Base-by-base conservation (phyloP, 64 coral and sea anemone genomes). In the Pocillopora damicornis region DNA sequence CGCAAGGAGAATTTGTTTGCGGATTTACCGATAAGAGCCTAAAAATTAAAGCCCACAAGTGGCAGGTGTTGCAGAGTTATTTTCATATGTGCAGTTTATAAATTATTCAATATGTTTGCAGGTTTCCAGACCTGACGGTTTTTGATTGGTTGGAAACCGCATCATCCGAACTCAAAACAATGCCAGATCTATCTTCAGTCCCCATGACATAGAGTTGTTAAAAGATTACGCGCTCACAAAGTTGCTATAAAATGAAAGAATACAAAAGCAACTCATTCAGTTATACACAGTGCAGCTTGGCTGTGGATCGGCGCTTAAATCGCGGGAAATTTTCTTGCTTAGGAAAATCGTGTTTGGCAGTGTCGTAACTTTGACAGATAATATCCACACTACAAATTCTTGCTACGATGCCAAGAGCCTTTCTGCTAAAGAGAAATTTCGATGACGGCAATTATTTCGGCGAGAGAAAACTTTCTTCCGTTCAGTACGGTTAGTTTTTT, bases 11-110 rank as follows among this genome's bases (percentile, higher is more conserved):
- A 77, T 83, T 90, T 90, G 76, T 87, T 35, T 56, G 73, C 76
- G 75, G 86, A 87, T 80, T 79, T 77, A 30, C 7, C 25, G 74
- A 74, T 76, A 87, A 79, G 71, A 89, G 37, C 83, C 82, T 56
- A 75, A 84, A 92, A 92, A 92, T 92, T 71, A 74, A 87, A 73
- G 68, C 76, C 38, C 18, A 45, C n/a, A 60, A 63, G 42, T 59
- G 37, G 90, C 90, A 92, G 90, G 82, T 92, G 90, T 76, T 78
- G 59, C 35, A 37, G 63, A 78, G 90, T 86, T 92, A 87, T 92
- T 92, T 87, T 92, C 90, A 92, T 92, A 92, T 92, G 90, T 92
- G 77, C 90, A 92, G 90, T 92, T 75, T 86, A 92, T 92, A 86
- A 92, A 92, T 92, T 92, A 92, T 92, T 77, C 76, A 92, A 67